Evolutionary conservation across 1,140 invertebrate species (phyloP).

Genomic region (Neodiprion virginianus): DNA sequence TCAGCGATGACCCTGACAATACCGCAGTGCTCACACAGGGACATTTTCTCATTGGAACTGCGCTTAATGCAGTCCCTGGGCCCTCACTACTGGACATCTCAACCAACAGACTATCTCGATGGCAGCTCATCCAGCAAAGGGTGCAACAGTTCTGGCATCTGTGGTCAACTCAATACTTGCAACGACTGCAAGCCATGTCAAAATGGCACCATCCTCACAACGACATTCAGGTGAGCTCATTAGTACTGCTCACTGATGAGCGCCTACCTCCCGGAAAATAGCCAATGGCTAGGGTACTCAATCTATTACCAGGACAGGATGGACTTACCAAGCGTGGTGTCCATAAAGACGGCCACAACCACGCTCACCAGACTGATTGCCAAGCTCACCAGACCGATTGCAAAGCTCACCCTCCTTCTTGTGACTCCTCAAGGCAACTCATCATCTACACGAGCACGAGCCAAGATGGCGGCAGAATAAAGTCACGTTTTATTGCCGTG

Average conservation of each 20-base stretch:
- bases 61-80: neutral
- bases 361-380: neutral
- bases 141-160: constrained; percentile 15
- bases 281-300: neutral
- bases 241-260: constrained; percentile 18
- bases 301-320: constrained; percentile 5
- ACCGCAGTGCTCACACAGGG: neutral
- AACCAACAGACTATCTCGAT: constrained; percentile 8
- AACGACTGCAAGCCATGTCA: neutral
- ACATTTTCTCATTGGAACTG: neutral
- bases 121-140: constrained; percentile 17
- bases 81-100: neutral
- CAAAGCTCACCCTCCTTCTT: neutral
- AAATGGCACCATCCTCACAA: constrained; percentile 13
- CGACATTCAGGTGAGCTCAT: constrained; percentile 13
- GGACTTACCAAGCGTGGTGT: neutral
- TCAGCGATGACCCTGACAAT: neutral
- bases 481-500: too few species aligned
- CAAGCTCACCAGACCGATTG: neutral
- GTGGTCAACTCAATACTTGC: constrained; percentile 7
- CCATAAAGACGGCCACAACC: neutral
- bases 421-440: too few species aligned
- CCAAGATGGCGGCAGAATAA: too few species aligned
- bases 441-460: too few species aligned
- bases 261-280: constrained; percentile 3